phyloP scores from a whole-genome alignment of 1,140 invertebrate species.

The Zaprionus gabonicus region DNA sequence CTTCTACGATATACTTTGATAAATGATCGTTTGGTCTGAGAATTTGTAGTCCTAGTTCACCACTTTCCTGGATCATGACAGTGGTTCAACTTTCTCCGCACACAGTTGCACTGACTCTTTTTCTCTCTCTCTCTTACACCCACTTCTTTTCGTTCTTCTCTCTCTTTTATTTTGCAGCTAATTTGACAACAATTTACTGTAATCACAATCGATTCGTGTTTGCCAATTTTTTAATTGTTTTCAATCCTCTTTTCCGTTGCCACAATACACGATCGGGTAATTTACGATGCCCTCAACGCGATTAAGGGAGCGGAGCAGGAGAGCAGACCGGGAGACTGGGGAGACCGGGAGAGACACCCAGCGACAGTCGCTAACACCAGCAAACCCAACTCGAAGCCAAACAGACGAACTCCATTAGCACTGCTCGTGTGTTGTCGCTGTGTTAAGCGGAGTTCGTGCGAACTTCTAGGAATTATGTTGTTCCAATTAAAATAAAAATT shows the following conservation, averaged over 20 bases:
- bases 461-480: conserved; percentile 84
- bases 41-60: conserved; percentile 11
- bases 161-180: conserved; percentile 75
- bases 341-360: conserved; percentile 11
- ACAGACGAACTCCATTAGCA: conserved; percentile 79
- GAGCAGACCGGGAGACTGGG: neutral
- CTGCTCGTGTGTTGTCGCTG: conserved; percentile 57
- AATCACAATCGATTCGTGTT: conserved; percentile 84
- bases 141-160: conserved; percentile 16
- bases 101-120: conserved; percentile 24
- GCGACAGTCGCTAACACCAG: conserved; percentile 4
- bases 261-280: conserved; percentile 80
- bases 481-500: conserved; percentile 84
- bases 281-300: conserved; percentile 80
- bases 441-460: conserved; percentile 71
- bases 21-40: conserved; percentile 2
- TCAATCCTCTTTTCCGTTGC: conserved; percentile 73
- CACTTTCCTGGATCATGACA: conserved; percentile 20
- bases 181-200: conserved; percentile 84
- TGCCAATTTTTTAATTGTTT: conserved; percentile 84
- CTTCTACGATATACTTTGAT: neutral
- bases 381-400: neutral
- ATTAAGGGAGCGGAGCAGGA: conserved; percentile 43
- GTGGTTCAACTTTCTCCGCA: conserved; percentile 61
- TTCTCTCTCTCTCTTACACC: conserved; percentile 14